phyloP scores from a whole-genome alignment of 2,888 invertebrate genomes.

The Parnassius smintheus region DNA sequence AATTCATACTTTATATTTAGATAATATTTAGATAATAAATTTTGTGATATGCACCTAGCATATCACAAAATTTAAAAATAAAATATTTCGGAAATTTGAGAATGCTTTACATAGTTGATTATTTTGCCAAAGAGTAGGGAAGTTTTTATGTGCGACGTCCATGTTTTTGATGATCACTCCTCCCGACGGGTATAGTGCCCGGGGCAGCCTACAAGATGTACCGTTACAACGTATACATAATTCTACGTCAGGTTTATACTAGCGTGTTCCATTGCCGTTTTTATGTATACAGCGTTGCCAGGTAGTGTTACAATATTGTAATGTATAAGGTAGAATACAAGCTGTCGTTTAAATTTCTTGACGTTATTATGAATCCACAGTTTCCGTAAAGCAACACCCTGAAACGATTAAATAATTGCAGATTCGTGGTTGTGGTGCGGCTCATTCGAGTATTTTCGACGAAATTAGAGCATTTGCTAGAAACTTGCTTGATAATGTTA shows the following conservation, averaged over 20 bases:
- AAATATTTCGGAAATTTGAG: neutral
- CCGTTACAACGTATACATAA: slow-evolving; percentile 41
- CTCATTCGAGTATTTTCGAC: slow-evolving; percentile 63
- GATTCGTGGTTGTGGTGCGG: slow-evolving; percentile 60
- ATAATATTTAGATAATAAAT: no score
- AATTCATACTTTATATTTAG: no score
- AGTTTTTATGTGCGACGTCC: slow-evolving; percentile 44
- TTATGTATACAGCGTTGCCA: slow-evolving; percentile 17
- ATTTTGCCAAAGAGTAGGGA: slow-evolving; percentile 33
- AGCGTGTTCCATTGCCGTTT: slow-evolving; percentile 41
- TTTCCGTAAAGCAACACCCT: slow-evolving; percentile 68
- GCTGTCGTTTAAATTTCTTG: neutral
- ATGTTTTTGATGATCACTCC: slow-evolving; percentile 64
- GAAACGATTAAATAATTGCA: slow-evolving; percentile 74
- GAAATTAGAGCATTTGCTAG: slow-evolving; percentile 61
- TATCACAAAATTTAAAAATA: neutral
- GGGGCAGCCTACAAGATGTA: slow-evolving; percentile 66
- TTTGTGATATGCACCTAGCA: no score
- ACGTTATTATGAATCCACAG: slow-evolving; percentile 42
- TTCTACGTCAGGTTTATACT: slow-evolving; percentile 34
- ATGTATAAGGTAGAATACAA: slow-evolving; percentile 5
- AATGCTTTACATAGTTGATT: neutral
- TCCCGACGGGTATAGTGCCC: slow-evolving; percentile 66
- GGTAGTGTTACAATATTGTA: neutral
- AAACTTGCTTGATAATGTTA: slow-evolving; percentile 66